phyloP scores from a whole-genome alignment of 2,888 invertebrate genomes.

The Melanchra persicariae region DNA sequence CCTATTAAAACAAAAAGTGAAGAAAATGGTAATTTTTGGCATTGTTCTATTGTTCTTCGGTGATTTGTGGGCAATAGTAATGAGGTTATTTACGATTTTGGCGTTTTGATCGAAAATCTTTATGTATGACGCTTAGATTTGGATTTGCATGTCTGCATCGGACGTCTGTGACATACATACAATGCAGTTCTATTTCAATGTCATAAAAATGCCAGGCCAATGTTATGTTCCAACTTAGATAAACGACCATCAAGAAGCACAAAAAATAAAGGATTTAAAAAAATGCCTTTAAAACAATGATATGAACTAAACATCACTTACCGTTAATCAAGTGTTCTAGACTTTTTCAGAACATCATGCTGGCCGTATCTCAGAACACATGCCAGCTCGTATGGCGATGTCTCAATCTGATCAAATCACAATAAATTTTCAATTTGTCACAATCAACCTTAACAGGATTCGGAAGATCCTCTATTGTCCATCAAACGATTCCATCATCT shows the following conservation, averaged over 20 bases:
- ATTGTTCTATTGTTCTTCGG: slow-evolving; percentile 67
- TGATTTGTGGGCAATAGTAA: slow-evolving; percentile 63
- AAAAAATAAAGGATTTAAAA: not conserved
- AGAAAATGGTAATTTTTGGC: slow-evolving; percentile 63
- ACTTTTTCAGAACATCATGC: not conserved
- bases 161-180: slow-evolving; percentile 15
- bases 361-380: not conserved
- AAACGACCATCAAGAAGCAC: not conserved
- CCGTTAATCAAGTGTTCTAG: not conserved
- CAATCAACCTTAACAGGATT: slow-evolving; percentile 18
- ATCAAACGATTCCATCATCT: slow-evolving; percentile 33
- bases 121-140: slow-evolving; percentile 27
- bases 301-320: not conserved
- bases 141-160: slow-evolving; percentile 34
- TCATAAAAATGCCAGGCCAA: not conserved
- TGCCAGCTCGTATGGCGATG: not conserved
- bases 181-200: slow-evolving; percentile 26
- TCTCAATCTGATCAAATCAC: slow-evolving; percentile 14
- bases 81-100: slow-evolving; percentile 55
- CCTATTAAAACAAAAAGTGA: slow-evolving; percentile 60
- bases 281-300: not conserved
- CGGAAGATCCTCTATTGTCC: slow-evolving; percentile 6
- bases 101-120: slow-evolving; percentile 48
- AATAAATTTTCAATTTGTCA: not conserved
- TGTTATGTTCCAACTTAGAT: not conserved